A percentile compares a stretch with the other conserved stretches of the same genome.
Evolutionary conservation across 1,140 invertebrate species (phyloP).

Genomic region (Zelostemma sp.): DNA sequence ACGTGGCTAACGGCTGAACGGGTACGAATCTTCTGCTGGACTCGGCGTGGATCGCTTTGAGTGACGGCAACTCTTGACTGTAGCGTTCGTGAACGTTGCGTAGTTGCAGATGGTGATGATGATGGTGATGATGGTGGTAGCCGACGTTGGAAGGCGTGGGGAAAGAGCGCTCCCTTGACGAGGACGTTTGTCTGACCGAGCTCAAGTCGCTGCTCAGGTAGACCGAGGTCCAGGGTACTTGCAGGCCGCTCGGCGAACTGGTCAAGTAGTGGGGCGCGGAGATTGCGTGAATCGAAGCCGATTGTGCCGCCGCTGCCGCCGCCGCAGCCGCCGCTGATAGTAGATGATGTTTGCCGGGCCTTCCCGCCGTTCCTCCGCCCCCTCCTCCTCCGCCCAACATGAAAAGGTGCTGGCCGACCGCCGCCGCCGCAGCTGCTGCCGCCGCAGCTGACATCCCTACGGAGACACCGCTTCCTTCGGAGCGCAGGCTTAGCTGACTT

Average conservation of each 20-base stretch:
- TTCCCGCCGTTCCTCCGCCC: too few species aligned
- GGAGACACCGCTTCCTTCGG: conserved; percentile 75
- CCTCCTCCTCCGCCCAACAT: conserved; percentile 46
- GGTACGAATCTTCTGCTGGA: conserved; percentile 71
- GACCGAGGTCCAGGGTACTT: conserved; percentile 75
- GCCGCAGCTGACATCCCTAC: conserved; percentile 69
- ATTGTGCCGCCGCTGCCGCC: conserved; percentile 28
- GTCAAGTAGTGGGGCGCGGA: conserved; percentile 66
- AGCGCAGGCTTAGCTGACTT: conserved; percentile 78
- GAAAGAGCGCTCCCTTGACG: conserved; percentile 82
- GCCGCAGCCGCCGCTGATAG: too few species aligned
- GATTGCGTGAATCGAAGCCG: conserved; percentile 66
- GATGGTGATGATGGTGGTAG: neutral
- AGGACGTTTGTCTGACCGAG: conserved; percentile 85
- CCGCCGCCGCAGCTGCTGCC: conserved; percentile 73
- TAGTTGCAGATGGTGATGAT: conserved; percentile 69
- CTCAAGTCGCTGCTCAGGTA: conserved; percentile 85
- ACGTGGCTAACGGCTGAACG: conserved; percentile 71
- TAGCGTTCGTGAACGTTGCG: conserved; percentile 77
- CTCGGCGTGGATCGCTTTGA: conserved; percentile 82
- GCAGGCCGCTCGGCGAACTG: conserved; percentile 69
- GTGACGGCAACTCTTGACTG: conserved; percentile 80
- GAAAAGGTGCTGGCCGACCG: conserved; percentile 55
- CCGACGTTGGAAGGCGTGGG: conserved; percentile 74
- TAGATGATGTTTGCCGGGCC: conserved; percentile 44